phyloP scores from a whole-genome alignment of 2,797 vertebrate genomes.

The Enteromius fasciolatus region DNA sequence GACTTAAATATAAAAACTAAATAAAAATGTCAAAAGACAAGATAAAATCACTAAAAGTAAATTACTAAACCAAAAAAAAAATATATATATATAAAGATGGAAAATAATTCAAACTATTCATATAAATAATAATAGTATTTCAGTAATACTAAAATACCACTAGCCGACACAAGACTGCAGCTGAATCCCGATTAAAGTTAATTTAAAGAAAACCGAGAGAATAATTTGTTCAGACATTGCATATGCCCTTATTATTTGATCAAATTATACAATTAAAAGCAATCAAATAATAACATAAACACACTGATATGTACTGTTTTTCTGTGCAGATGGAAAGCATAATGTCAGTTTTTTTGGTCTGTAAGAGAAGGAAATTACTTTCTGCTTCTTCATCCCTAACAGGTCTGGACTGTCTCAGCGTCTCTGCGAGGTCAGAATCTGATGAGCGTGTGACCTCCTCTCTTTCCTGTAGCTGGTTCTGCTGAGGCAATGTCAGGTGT shows the following conservation, averaged over 20 bases:
- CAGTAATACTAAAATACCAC: not conserved
- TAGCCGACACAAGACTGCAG: not conserved
- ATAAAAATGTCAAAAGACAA: too few relatives aligned
- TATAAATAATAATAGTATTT: not conserved
- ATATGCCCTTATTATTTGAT: not conserved
- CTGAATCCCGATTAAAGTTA: not conserved
- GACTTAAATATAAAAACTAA: too few relatives aligned
- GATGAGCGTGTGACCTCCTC: constrained; percentile 63
- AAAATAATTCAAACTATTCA: not conserved
- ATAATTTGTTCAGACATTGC: not conserved
- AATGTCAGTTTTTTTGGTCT: constrained; percentile 42
- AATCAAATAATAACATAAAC: not conserved
- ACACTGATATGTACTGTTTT: not conserved
- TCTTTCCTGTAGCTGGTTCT: constrained; percentile 68
- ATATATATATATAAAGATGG: not conserved
- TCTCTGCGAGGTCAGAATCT: constrained; percentile 66
- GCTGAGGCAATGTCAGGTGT: constrained; percentile 66
- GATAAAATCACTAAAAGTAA: too few relatives aligned
- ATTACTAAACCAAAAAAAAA: not conserved
- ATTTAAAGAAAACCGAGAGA: not conserved
- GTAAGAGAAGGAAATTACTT: constrained; percentile 12
- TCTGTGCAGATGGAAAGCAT: constrained; percentile 37
- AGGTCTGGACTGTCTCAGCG: constrained; percentile 72
- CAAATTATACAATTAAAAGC: not conserved
- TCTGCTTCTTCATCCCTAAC: constrained; percentile 40